phyloP scores from a whole-genome alignment of 2,113 vertebrate species.

The Naja naja region DNA sequence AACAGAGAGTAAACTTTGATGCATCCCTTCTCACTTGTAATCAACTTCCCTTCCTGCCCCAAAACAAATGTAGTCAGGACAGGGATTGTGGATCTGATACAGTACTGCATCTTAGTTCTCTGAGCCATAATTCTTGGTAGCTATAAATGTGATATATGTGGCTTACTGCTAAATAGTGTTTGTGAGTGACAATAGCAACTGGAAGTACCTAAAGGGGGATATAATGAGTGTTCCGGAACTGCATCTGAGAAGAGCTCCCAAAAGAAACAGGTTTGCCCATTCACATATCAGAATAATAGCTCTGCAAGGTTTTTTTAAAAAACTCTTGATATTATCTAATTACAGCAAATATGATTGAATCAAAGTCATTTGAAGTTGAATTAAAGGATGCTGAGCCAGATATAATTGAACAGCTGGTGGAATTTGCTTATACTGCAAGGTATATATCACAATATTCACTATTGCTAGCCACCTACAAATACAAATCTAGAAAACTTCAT shows the following conservation, averaged over 20 bases:
- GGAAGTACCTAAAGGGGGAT: neutral
- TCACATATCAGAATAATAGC: neutral
- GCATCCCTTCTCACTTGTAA: neutral
- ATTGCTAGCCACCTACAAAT: slow-evolving; percentile 12
- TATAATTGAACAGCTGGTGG: slow-evolving; percentile 92
- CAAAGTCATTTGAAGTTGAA: slow-evolving; percentile 93
- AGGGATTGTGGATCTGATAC: neutral
- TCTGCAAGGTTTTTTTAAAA: neutral
- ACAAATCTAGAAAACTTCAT: neutral
- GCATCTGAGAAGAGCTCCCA: neutral
- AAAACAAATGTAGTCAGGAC: neutral
- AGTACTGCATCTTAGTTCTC: neutral
- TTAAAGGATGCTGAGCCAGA: slow-evolving; percentile 94
- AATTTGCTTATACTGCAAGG: slow-evolving; percentile 96
- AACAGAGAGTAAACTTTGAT: neutral
- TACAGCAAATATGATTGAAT: slow-evolving; percentile 96
- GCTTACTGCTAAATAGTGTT: neutral
- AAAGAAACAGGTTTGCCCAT: neutral
- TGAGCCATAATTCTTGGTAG: neutral
- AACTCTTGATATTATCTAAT: slow-evolving; percentile 40
- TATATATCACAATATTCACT: slow-evolving; percentile 50
- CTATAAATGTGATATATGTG: neutral
- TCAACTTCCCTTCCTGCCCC: neutral
- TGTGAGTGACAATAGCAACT: neutral
- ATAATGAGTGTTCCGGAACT: neutral